Percentiles rank a stretch among this genome's conserved stretches.
These are phyloP conservation scores for Tachysurus fulvidraco DNA, from an alignment of 2,113 vertebrate species.

Conservation along the genomic window DNA sequence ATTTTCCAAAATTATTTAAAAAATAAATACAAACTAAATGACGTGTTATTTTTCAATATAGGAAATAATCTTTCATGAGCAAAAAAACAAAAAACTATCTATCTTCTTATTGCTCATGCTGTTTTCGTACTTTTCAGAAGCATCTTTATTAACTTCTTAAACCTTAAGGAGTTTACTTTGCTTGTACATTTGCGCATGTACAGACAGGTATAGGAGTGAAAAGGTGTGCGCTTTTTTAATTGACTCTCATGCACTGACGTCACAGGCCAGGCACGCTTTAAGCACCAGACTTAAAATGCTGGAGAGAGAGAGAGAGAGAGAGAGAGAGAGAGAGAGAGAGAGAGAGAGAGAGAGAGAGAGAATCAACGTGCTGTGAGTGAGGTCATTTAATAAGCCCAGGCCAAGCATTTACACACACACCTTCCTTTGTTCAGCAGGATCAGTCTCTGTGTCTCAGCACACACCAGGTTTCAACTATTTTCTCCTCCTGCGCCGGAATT, in stretches of 20 bases:
- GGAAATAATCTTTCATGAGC: too few relatives aligned
- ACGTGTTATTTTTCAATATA: neutral
- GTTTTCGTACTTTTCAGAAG: neutral
- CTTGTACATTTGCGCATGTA: neutral
- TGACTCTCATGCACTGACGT: constrained; percentile 27
- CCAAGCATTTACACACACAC: neutral
- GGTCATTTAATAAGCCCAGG: constrained; percentile 20
- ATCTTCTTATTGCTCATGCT: neutral
- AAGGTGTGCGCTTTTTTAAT: constrained; percentile 35
- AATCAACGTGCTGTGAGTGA: constrained; percentile 3
- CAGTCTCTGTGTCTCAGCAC: constrained; percentile 1
- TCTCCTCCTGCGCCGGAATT: constrained; percentile 10
- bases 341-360: constrained; percentile 4
- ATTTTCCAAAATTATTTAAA: neutral
- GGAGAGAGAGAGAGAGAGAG: neutral
- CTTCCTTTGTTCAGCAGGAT: constrained; percentile 17
- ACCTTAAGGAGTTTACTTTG: too few relatives aligned
- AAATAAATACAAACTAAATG: neutral
- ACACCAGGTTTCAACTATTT: neutral
- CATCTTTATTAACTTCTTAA: neutral
- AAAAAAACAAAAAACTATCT: neutral
- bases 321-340: constrained; percentile 1
- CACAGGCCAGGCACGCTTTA: constrained; percentile 29
- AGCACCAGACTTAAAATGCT: neutral
- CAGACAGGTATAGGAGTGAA: neutral